phyloP scores from a whole-genome alignment of 2,888 invertebrate genomes.

The Eueremaeus valkanovi region DNA sequence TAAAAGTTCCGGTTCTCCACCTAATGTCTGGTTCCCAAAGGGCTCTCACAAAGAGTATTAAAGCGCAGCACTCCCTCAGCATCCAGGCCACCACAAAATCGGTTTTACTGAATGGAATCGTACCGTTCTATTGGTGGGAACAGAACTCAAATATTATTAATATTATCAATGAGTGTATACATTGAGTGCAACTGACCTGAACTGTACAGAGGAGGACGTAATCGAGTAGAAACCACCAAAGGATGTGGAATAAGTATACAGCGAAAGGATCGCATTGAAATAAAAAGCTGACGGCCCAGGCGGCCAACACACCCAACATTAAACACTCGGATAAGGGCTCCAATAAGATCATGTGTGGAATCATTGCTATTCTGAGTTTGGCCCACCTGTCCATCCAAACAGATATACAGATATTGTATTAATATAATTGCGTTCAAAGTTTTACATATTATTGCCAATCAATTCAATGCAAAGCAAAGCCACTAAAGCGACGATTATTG shows the following conservation, averaged over 20 bases:
- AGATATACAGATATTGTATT: not conserved
- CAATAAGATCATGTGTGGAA: conserved; percentile 80
- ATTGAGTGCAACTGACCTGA: conserved; percentile 58
- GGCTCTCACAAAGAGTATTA: conserved; percentile 80
- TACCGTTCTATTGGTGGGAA: conserved; percentile 66
- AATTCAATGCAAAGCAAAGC: too few species aligned
- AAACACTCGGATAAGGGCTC: conserved; percentile 96
- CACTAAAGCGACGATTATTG: too few species aligned
- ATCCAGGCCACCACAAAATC: conserved; percentile 93
- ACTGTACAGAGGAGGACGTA: conserved; percentile 84
- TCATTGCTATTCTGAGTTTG: conserved; percentile 89
- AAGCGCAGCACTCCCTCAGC: conserved; percentile 83
- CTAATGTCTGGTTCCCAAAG: conserved; percentile 80
- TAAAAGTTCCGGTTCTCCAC: conserved; percentile 88
- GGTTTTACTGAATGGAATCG: conserved; percentile 87
- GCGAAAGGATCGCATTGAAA: conserved; percentile 84
- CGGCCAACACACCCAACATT: conserved; percentile 82
- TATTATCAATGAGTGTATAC: not conserved
- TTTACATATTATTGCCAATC: too few species aligned
- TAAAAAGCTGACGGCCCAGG: conserved; percentile 75
- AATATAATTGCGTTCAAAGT: too few species aligned
- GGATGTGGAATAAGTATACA: conserved; percentile 85
- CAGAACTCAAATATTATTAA: conserved; percentile 28
- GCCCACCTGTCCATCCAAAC: conserved; percentile 68
- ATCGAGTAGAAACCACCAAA: conserved; percentile 93